Conservation (phyloP, 2,888 invertebrate species). For the Synanthedon tipuliformis region DNA sequence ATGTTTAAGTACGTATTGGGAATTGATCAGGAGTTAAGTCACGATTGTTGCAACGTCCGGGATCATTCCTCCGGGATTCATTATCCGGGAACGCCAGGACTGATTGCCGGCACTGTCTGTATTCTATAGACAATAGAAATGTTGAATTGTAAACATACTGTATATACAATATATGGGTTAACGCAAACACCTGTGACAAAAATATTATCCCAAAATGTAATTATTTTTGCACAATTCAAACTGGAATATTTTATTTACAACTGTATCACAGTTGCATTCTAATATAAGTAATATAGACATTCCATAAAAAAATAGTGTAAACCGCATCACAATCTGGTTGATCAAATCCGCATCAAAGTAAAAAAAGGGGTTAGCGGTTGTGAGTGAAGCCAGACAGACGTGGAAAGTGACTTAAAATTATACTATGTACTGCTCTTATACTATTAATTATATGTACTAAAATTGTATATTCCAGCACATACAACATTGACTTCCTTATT, state of each 20-base stretch:
- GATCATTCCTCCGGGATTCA: slow-evolving; percentile 61
- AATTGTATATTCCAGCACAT: too few species aligned
- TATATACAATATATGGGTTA: background rate
- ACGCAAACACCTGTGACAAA: too few species aligned
- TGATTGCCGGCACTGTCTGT: slow-evolving; percentile 34
- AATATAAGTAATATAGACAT: background rate
- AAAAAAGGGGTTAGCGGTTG: too few species aligned
- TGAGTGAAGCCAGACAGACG: too few species aligned
- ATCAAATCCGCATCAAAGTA: too few species aligned
- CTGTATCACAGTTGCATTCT: background rate
- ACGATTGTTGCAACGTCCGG: slow-evolving; percentile 54
- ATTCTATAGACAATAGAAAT: background rate
- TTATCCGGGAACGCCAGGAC: slow-evolving; percentile 33
- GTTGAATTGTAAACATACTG: background rate
- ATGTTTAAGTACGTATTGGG: slow-evolving; percentile 32
- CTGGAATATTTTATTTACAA: too few species aligned
- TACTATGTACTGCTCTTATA: background rate
- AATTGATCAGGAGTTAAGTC: slow-evolving; percentile 65
- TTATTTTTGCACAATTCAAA: too few species aligned
- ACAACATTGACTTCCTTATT: background rate
- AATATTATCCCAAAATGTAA: too few species aligned
- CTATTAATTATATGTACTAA: too few species aligned
- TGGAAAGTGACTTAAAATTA: background rate
- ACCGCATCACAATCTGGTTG: too few species aligned
- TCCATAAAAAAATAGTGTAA: too few species aligned